Evolutionary conservation across 2,797 vertebrate species (phyloP).

Genomic region (Onychomys torridus): DNA sequence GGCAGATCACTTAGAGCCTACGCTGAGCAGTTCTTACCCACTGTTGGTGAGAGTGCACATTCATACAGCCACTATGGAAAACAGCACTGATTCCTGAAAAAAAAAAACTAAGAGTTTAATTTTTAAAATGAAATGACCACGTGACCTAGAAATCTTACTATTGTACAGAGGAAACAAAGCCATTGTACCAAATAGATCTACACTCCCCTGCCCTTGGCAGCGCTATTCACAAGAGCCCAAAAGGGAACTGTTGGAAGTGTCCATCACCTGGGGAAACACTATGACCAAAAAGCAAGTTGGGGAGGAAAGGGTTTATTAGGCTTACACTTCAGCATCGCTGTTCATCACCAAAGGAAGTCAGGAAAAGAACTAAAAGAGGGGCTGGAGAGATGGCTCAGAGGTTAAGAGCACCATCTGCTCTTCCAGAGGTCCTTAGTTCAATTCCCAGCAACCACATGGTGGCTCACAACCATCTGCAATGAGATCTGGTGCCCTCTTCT

Average conservation of each 20-base stretch:
- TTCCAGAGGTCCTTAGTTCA: too few species aligned
- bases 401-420: too few species aligned
- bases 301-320: neutral
- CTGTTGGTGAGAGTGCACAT: neutral
- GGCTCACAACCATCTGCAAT: too few species aligned
- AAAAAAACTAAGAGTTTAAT: neutral
- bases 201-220: neutral
- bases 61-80: neutral
- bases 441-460: too few species aligned
- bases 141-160: neutral
- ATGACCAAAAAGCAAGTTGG: neutral
- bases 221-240: neutral
- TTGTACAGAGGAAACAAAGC: neutral
- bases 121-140: neutral
- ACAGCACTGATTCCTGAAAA: neutral
- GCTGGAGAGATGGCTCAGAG: too few species aligned
- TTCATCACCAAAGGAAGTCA: neutral
- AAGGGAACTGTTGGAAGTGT: neutral
- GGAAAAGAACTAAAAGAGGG: neutral
- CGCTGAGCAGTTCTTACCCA: neutral
- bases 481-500: too few species aligned
- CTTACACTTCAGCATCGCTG: neutral
- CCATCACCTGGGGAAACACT: neutral
- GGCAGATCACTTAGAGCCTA: neutral
- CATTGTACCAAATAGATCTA: neutral